Percentiles rank a stretch among this genome's conserved stretches.
Evolutionary conservation across 2,888 invertebrate species (phyloP).

Genomic region (Epistrophe grossulariae): DNA sequence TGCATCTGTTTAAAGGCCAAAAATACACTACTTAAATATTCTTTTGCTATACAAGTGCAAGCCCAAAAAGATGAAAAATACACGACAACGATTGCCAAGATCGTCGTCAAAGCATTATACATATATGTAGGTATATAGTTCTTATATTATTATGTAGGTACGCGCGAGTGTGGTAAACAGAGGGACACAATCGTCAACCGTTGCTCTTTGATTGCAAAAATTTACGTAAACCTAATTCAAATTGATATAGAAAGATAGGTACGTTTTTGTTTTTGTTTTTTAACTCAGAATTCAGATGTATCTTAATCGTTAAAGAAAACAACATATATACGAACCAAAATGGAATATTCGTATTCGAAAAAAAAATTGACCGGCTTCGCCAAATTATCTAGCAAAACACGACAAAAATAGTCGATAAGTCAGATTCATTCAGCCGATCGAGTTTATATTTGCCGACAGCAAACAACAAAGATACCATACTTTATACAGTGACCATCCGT

Average conservation of each 20-base stretch:
- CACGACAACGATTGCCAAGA: conserved; percentile 56
- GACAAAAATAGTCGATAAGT: conserved; percentile 33
- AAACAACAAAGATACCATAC: conserved; percentile 43
- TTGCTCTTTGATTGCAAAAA: conserved; percentile 37
- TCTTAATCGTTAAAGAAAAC: conserved; percentile 8
- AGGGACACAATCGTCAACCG: conserved; percentile 10
- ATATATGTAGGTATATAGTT: too few species aligned
- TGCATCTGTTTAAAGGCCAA: conserved; percentile 55
- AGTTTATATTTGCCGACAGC: conserved; percentile 24
- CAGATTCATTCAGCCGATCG: conserved; percentile 52
- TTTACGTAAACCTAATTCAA: conserved; percentile 8
- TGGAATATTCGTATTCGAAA: conserved; percentile 40
- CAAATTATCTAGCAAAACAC: conserved; percentile 42
- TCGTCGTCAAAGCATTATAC: conserved; percentile 38
- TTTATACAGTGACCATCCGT: background rate
- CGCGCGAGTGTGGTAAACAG: conserved; percentile 32
- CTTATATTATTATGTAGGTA: background rate
- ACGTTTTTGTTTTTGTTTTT: background rate
- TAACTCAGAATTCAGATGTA: conserved; percentile 9
- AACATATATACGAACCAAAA: conserved; percentile 29
- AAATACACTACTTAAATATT: conserved; percentile 66
- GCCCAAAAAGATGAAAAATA: conserved; percentile 36
- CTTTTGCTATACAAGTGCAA: conserved; percentile 51
- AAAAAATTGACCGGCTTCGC: conserved; percentile 46
- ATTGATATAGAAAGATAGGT: conserved; percentile 41